Percentiles rank a stretch among this genome's conserved stretches.
phyloP scores from a whole-genome alignment of 2,797 vertebrate species.

The Ctenopoma kingsleyae region DNA sequence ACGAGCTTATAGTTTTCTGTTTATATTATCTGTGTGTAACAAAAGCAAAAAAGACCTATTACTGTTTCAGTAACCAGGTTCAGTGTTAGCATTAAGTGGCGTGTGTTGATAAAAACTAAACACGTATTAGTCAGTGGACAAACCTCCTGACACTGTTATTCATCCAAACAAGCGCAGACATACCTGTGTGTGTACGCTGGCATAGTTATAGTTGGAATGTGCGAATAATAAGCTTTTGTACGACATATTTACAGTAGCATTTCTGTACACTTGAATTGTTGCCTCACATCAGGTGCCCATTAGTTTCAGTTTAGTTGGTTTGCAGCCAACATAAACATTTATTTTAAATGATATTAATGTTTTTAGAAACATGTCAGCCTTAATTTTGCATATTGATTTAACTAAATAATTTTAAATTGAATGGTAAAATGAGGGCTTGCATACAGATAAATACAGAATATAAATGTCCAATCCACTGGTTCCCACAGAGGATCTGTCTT shows the following conservation, averaged over 20 bases:
- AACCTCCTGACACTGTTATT: constrained; percentile 5
- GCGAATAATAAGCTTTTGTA: neutral
- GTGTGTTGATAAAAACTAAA: constrained; percentile 12
- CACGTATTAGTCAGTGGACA: constrained; percentile 22
- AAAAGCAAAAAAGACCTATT: neutral
- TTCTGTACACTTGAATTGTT: neutral
- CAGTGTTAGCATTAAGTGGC: neutral
- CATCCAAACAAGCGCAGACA: constrained; percentile 29
- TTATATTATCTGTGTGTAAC: neutral
- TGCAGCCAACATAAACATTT: neutral
- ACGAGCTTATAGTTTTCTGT: neutral
- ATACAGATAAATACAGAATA: no score
- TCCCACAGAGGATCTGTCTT: no score
- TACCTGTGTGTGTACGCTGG: constrained; percentile 42
- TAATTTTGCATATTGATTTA: no score
- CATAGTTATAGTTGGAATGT: neutral
- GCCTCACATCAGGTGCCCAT: neutral
- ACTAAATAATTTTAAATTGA: no score
- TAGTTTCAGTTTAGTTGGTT: neutral
- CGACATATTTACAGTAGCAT: neutral
- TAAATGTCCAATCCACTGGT: no score
- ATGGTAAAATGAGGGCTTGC: no score
- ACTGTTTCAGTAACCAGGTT: constrained; percentile 5
- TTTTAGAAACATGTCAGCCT: no score
- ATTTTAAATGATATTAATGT: neutral